Percentiles rank a stretch among this genome's conserved stretches.
These are phyloP conservation scores for Nothoprocta pentlandii DNA, from an alignment of 2,113 vertebrate genomes.

Conservation along the genomic window DNA sequence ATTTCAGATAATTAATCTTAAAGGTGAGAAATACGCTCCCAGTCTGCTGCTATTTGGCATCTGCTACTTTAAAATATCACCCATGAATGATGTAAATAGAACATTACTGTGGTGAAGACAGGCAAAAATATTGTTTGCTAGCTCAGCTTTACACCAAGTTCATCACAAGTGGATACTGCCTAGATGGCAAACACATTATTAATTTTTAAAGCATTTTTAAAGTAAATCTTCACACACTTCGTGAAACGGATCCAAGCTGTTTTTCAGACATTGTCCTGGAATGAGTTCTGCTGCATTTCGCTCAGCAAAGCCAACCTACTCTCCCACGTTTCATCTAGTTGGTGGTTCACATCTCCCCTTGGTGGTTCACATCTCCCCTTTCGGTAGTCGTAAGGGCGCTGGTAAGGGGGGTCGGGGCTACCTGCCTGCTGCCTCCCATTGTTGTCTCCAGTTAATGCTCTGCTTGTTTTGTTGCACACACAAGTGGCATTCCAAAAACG, in stretches of 20 bases:
- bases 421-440: background rate
- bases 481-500: background rate
- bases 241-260: background rate
- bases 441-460: background rate
- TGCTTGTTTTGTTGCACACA: background rate
- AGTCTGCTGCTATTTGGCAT: background rate
- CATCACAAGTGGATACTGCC: background rate
- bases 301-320: background rate
- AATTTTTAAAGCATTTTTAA: background rate
- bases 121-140: background rate
- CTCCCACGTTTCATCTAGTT: background rate
- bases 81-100: too few relatives aligned
- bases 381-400: background rate
- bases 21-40: too few relatives aligned
- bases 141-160: background rate
- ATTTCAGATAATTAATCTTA: background rate
- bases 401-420: background rate
- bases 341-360: background rate
- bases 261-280: background rate
- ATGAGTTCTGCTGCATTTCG: background rate
- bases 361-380: background rate
- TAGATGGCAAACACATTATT: background rate
- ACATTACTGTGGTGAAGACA: background rate
- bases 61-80: background rate
- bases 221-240: background rate